phyloP scores from a whole-genome alignment of 2,113 vertebrate genomes.

The Ascaphus truei region DNA sequence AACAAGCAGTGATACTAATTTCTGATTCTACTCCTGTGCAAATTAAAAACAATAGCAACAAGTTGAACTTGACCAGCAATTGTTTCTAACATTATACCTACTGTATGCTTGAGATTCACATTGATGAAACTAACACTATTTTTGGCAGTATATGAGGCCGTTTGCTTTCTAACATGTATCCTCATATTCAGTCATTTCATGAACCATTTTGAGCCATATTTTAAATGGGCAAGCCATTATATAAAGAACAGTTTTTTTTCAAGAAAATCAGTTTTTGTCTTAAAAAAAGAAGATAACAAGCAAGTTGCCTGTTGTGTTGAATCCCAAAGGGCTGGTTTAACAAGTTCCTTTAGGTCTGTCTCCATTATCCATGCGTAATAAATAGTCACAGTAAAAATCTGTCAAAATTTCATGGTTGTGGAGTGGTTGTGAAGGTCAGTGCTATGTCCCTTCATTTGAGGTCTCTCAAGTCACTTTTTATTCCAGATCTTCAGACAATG shows the following conservation, averaged over 20 bases:
- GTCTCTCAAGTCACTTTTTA: slow-evolving; percentile 73
- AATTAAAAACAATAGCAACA: slow-evolving; percentile 97
- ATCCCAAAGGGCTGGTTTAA: slow-evolving; percentile 88
- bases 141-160: slow-evolving; percentile 99
- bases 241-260: slow-evolving; percentile 71
- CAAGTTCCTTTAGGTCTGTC: slow-evolving; percentile 93
- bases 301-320: slow-evolving; percentile 77
- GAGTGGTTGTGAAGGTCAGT: slow-evolving; percentile 90
- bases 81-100: slow-evolving; percentile 96
- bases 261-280: slow-evolving; percentile 77
- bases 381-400: slow-evolving; percentile 97
- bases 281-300: slow-evolving; percentile 75
- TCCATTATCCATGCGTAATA: slow-evolving; percentile 97
- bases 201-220: slow-evolving; percentile 83
- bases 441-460: slow-evolving; percentile 76
- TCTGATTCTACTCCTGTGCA: slow-evolving; percentile 98
- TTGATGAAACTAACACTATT: slow-evolving; percentile 94
- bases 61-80: slow-evolving; percentile 98
- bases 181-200: slow-evolving; percentile 81
- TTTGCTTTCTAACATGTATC: slow-evolving; percentile 90
- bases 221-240: slow-evolving; percentile 79
- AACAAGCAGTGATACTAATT: slow-evolving; percentile 97
- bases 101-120: slow-evolving; percentile 96
- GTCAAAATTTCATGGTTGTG: slow-evolving; percentile 82
- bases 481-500: slow-evolving; percentile 97